Conservation (phyloP, 2,113 vertebrate species). For the Xerus inauris region DNA sequence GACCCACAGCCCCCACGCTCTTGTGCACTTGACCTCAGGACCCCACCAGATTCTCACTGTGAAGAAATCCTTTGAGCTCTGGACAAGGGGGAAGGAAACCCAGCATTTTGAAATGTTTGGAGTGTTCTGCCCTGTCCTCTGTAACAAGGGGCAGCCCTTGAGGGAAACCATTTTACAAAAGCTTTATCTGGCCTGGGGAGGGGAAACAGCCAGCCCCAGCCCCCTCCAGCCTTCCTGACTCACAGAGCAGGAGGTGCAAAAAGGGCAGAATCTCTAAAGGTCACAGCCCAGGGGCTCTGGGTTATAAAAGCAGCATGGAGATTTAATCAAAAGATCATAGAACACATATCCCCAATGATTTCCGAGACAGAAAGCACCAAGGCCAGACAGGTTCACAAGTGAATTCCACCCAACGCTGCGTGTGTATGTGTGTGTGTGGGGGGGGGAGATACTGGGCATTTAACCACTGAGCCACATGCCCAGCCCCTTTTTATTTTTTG, state of each 20-base stretch:
- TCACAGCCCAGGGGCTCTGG: not conserved
- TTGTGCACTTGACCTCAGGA: no score
- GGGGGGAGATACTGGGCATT: no score
- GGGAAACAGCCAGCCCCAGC: not conserved
- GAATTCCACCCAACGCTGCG: not conserved
- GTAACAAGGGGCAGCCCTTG: not conserved
- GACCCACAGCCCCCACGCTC: no score
- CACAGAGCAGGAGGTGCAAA: no score
- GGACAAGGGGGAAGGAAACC: no score
- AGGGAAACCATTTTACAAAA: not conserved
- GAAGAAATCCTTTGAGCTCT: no score
- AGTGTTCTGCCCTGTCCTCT: not conserved
- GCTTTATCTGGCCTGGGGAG: not conserved
- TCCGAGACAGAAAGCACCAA: not conserved
- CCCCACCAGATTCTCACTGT: no score
- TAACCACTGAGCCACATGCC: no score
- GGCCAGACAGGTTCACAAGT: no score
- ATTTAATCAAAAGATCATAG: not conserved
- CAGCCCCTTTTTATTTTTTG: no score
- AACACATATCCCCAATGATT: not conserved
- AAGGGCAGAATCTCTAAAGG: not conserved
- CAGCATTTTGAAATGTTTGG: no score
- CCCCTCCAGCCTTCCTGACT: not conserved
- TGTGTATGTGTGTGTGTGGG: no score
- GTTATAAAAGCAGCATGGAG: not conserved